Evolutionary conservation across 2,113 vertebrate genomes (phyloP).

Genomic region (Hemichromis elongatus): DNA sequence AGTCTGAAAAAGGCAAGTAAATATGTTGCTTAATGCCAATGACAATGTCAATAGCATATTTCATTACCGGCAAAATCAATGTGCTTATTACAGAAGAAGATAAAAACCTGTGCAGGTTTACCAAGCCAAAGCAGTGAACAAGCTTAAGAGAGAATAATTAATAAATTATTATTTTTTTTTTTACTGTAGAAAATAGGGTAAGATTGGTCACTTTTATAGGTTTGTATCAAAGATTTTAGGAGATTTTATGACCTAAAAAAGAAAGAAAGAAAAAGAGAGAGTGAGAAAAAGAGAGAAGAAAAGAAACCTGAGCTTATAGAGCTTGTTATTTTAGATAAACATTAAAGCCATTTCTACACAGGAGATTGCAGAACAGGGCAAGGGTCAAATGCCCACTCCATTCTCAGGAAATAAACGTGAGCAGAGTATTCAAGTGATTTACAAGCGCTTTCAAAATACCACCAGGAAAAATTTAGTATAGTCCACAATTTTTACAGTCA

Average conservation of each 20-base stretch:
- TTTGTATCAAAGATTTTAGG: background rate
- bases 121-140: background rate
- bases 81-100: background rate
- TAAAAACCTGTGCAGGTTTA: background rate
- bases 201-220: background rate
- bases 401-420: background rate
- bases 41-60: background rate
- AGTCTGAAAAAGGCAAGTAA: background rate
- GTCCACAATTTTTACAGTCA: background rate
- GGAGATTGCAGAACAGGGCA: background rate
- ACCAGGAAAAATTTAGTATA: background rate
- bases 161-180: accelerated
- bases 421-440: background rate
- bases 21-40: background rate
- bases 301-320: background rate
- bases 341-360: background rate
- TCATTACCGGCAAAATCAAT: accelerated
- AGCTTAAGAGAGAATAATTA: background rate
- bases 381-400: background rate
- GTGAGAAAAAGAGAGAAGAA: background rate
- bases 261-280: background rate
- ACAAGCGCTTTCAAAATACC: background rate
- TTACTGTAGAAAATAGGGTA: background rate
- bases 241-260: background rate
- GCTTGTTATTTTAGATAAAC: background rate